These are phyloP conservation scores for Dendronephthya gigantea DNA, from an alignment of 64 coral and sea anemone species.

Conservation along the genomic window DNA sequence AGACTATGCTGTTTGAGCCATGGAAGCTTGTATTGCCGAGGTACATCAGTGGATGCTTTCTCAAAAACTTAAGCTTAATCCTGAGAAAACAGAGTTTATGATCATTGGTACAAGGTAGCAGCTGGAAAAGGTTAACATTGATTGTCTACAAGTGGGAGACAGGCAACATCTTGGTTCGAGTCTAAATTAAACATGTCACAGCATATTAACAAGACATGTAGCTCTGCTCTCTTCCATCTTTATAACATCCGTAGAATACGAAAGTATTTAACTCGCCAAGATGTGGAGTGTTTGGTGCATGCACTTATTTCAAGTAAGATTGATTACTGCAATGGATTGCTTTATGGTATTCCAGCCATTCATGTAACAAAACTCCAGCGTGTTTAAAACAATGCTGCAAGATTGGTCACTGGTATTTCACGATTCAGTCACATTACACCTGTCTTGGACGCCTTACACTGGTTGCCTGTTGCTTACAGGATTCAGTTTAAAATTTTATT, in stretches of 20 bases:
- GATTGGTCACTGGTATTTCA: neutral
- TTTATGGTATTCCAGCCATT: neutral
- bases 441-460: neutral
- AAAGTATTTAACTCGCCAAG: neutral
- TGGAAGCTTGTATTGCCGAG: neutral
- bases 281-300: neutral
- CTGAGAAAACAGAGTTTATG: neutral
- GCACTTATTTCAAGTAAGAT: constrained; percentile 13
- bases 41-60: constrained; percentile 12
- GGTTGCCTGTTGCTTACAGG: neutral
- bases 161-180: constrained; percentile 16
- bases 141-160: neutral
- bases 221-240: neutral
- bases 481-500: neutral
- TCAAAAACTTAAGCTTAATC: constrained; percentile 15
- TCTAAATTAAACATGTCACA: neutral
- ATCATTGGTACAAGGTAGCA: constrained; percentile 14
- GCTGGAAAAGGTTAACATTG: neutral
- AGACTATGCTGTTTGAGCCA: neutral
- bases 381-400: neutral
- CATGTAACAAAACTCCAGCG: constrained; percentile 15
- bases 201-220: neutral
- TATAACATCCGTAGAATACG: neutral
- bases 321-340: constrained; percentile 17
- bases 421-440: neutral